Base-by-base conservation (phyloP, 2,113 vertebrate genomes). In the Calyptomena viridis region DNA sequence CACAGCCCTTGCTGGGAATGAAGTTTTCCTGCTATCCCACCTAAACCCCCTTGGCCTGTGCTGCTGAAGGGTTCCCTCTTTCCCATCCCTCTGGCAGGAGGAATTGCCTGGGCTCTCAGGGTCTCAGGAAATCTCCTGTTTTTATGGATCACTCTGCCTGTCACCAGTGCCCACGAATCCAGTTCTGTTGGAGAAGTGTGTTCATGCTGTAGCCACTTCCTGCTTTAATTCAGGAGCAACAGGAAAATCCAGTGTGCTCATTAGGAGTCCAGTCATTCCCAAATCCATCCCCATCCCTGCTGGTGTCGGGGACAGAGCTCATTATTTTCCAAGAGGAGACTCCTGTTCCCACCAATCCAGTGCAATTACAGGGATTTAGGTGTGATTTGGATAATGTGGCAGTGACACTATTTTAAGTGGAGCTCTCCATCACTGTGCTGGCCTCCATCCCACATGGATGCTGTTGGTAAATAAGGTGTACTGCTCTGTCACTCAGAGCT, bases 371-470 rank as follows among this genome's bases (percentile, higher is more conserved):
- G 40, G 85, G 91, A 91, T 92, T 80, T 79, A 66, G 62, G 90
- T 44, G 76, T 78, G 89, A 84, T 89, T 84, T 75, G 87, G 93
- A 58, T 84, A 63, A 75, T 71, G 73, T 78, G 79, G 67, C 72
- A 59, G 84, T 93, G 96, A 84, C 91, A 46, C 84, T 77, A n/a
- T 44, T 46, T 42, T 77, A 84, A 87, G 90, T 84, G 83, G 86
- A 89, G 93, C 92, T 88, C 64, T 93, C 66, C 63, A 84, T 87
- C 95, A 87, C 89, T 30, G 2, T 2, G 44, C 63, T 22, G 82
- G 68, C 64, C 85, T 67, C 81, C 69, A 31, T 72, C 42, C 58
- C 20, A 1, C 13, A 25, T 6, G 28, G 87, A 21, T 80, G n/a
- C 56, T 59, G 68, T 33, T 82, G 73, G 92, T 72, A 87, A 93